Conservation (phyloP, 2,113 vertebrate genomes). For the Plectropomus leopardus region DNA sequence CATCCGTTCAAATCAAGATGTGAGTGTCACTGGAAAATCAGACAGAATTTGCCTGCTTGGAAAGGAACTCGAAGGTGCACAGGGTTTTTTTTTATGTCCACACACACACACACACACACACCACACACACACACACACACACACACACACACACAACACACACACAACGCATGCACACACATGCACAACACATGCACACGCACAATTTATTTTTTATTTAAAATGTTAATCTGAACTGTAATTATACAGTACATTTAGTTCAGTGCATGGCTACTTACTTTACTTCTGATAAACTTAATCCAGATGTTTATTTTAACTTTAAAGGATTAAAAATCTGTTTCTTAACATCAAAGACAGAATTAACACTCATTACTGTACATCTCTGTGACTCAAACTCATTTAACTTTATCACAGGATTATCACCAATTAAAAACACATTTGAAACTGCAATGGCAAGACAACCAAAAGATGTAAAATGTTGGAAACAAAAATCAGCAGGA, state of each 20-base stretch:
- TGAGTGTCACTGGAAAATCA: too few relatives aligned
- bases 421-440: constrained; percentile 20
- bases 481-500: constrained; percentile 12
- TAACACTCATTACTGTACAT: background rate
- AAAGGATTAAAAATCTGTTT: background rate
- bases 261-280: background rate
- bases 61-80: too few relatives aligned
- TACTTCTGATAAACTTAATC: background rate
- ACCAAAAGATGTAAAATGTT: background rate
- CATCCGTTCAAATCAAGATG: too few relatives aligned
- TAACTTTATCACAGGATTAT: background rate
- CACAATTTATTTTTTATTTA: too few relatives aligned
- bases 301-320: background rate
- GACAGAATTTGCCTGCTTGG: too few relatives aligned
- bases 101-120: too few relatives aligned
- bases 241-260: background rate
- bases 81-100: too few relatives aligned
- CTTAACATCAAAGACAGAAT: background rate
- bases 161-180: too few relatives aligned
- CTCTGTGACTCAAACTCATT: background rate
- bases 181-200: too few relatives aligned
- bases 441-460: background rate
- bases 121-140: too few relatives aligned
- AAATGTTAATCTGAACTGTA: too few relatives aligned
- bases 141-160: too few relatives aligned